These are phyloP conservation scores for Planococcus citri DNA, from an alignment of 1,140 invertebrate species.

Conservation along the genomic window DNA sequence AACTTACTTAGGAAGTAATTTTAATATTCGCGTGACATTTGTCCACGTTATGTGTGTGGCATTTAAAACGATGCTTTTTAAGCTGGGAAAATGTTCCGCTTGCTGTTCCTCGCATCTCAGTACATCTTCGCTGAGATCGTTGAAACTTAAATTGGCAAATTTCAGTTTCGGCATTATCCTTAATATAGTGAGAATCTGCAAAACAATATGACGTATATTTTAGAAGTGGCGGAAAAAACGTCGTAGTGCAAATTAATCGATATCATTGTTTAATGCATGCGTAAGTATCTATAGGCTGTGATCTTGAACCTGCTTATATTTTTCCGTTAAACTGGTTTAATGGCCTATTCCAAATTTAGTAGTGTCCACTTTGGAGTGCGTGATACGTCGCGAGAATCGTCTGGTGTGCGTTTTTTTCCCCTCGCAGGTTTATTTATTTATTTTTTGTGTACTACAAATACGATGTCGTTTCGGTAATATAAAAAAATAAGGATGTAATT, in stretches of 20 bases:
- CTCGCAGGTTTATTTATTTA: too few species aligned
- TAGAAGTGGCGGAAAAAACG: not conserved
- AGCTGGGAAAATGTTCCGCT: slow-evolving; percentile 26
- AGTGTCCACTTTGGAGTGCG: not conserved
- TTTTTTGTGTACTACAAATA: too few species aligned
- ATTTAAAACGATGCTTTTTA: slow-evolving; percentile 52
- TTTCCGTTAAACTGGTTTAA: not conserved
- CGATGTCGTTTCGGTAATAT: too few species aligned
- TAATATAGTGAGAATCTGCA: slow-evolving; percentile 67
- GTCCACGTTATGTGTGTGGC: slow-evolving; percentile 72
- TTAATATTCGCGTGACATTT: slow-evolving; percentile 60
- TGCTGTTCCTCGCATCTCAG: slow-evolving; percentile 23
- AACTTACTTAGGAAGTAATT: slow-evolving; percentile 47
- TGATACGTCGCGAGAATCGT: not conserved
- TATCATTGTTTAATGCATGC: too few species aligned
- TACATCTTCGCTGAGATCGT: slow-evolving; percentile 49
- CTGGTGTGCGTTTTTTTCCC: not conserved
- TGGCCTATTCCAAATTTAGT: not conserved
- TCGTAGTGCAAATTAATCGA: not conserved
- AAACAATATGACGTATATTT: slow-evolving; percentile 30
- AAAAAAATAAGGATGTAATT: too few species aligned
- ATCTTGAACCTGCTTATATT: not conserved
- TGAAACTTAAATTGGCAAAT: slow-evolving; percentile 84
- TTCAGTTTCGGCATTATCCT: slow-evolving; percentile 72
- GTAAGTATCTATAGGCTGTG: too few species aligned